Evolutionary conservation across 2,888 invertebrate genomes (phyloP), one percentile per base, ranked within the genome.

Genomic region (Phyllotreta striolata): DNA sequence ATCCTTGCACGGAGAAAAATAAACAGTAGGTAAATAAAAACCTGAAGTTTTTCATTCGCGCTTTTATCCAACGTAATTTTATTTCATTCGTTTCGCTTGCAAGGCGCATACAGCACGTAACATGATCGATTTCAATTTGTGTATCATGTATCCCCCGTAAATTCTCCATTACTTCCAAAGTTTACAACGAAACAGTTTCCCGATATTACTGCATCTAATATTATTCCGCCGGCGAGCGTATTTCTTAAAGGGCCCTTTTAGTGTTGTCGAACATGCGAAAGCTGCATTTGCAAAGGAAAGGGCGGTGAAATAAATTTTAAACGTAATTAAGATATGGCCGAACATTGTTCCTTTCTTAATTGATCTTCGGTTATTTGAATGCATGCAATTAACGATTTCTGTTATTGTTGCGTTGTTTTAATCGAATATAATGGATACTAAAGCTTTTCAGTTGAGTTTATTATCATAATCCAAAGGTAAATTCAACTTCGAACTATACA

Each of bases 241-340:
- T 56, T 57, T 54, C 57, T 63, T 57, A 56, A 46, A 4, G 4
- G 34, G 14, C 43, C 35, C 38, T 41, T n/a, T 47, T 51, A 63
- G 37, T 63, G 58, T n/a, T 54, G 58, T 58, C 58, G 46, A 63
- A 58, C 63, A 63, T 58, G 63, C 63, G 40, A 58, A 51, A 37
- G 39, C 9, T 46, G 54, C 58, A 58, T 63, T 63, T 47, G 46
- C 35, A 58, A 44, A n/a, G 37, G 10, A 34, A 37, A 62, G 56
- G 13, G 35, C 39, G 37, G 38, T 12, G 51, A 63, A 63, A 63
- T 63, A 54, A 63, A 58, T 54, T 52, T 41, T 51, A 39, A 43
- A 63, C 54, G 58, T 58, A 63, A 63, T 63, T 58, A 63, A 63
- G 63, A 63, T 63, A 58, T 44, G 43, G 63, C 35, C 12, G 14